Evolutionary conservation across 2,797 vertebrate genomes (phyloP).

Genomic region (Hippopotamyrus pictus): DNA sequence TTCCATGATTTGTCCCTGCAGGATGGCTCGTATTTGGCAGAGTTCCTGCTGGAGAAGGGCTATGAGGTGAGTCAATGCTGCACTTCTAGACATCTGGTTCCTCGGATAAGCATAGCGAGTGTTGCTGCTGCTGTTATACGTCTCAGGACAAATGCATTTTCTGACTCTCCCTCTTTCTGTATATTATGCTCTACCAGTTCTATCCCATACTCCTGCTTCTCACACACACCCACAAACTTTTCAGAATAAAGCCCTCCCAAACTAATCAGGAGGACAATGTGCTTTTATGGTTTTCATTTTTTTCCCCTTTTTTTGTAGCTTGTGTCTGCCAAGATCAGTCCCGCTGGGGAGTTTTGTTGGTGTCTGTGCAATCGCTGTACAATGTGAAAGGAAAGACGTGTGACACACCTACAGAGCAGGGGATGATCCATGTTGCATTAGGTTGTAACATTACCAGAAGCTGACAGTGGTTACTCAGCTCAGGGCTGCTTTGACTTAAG

Average conservation of each 20-base stretch:
- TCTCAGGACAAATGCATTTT: background rate
- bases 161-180: background rate
- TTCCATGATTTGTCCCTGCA: constrained; percentile 60
- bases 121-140: background rate
- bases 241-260: background rate
- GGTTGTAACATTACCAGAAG: background rate
- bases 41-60: constrained; percentile 91
- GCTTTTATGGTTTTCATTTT: background rate
- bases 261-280: background rate
- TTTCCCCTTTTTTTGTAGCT: background rate
- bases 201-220: background rate
- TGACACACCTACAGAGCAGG: background rate
- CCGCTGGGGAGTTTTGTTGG: constrained; percentile 31
- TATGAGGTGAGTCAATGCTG: constrained; percentile 80
- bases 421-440: background rate
- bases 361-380: constrained; percentile 17
- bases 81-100: constrained; percentile 11
- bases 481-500: background rate
- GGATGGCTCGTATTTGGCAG: constrained; percentile 99
- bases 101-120: background rate
- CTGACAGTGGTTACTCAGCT: background rate
- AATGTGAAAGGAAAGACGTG: background rate
- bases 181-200: background rate
- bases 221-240: background rate
- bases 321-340: background rate